phyloP scores from a whole-genome alignment of 1,140 invertebrate genomes.

The Dinothrombium tinctorium region DNA sequence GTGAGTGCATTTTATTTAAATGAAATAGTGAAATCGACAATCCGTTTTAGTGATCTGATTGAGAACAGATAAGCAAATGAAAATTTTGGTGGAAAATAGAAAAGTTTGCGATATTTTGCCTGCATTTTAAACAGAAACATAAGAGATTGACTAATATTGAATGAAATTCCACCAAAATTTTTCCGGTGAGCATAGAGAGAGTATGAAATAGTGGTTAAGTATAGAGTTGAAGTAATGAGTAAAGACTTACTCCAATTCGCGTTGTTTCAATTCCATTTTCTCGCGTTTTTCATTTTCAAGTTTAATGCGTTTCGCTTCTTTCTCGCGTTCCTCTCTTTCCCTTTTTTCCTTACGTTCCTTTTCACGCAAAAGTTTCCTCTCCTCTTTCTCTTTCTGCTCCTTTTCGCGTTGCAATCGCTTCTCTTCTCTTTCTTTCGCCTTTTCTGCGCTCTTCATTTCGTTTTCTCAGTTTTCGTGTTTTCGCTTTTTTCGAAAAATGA shows the following conservation, averaged over 20 bases:
- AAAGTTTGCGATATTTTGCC: too few species aligned
- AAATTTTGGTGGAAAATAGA: too few species aligned
- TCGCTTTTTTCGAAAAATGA: background rate
- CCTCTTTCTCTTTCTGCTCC: background rate
- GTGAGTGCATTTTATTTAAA: too few species aligned
- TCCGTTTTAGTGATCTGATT: too few species aligned
- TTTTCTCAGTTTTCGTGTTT: background rate
- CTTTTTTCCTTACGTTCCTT: background rate
- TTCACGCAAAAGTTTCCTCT: background rate
- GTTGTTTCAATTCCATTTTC: background rate
- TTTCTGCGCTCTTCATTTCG: background rate
- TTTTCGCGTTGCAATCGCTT: background rate
- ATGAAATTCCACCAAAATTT: too few species aligned
- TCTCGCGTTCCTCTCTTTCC: background rate
- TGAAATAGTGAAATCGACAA: too few species aligned
- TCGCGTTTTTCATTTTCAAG: background rate
- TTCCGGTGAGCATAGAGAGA: too few species aligned
- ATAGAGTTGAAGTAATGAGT: too few species aligned
- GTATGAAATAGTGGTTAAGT: too few species aligned
- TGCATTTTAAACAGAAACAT: too few species aligned
- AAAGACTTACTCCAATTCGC: background rate
- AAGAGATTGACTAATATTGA: too few species aligned
- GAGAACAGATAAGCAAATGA: too few species aligned
- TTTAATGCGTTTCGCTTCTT: background rate
- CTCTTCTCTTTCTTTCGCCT: background rate